Conservation (phyloP, 2,888 invertebrate genomes). For the Xiphydria camelus region DNA sequence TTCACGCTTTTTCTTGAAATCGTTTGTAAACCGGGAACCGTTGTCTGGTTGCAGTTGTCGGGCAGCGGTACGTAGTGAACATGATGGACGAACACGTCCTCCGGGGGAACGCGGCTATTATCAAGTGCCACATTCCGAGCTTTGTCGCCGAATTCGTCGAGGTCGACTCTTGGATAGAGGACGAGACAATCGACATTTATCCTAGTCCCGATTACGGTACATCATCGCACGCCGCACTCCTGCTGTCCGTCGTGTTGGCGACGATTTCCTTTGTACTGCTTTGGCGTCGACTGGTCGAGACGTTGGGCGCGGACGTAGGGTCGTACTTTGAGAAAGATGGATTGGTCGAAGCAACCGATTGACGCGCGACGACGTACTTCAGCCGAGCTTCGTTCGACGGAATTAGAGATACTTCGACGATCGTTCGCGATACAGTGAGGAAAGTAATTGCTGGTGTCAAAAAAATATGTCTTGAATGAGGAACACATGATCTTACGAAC, state of each 20-base stretch:
- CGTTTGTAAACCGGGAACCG: constrained; percentile 40
- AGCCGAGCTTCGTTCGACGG: too few relatives aligned
- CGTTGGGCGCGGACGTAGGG: too few relatives aligned
- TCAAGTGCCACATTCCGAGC: constrained; percentile 92
- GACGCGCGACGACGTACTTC: too few relatives aligned
- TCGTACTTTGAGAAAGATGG: too few relatives aligned
- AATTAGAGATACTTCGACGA: too few relatives aligned
- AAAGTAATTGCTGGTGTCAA: too few relatives aligned
- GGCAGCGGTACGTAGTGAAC: constrained; percentile 87
- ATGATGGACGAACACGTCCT: constrained; percentile 92
- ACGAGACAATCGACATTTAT: constrained; percentile 69
- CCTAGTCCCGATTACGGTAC: constrained; percentile 61
- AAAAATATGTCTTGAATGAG: too few relatives aligned
- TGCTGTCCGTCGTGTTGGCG: not conserved
- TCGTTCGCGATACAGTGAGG: too few relatives aligned
- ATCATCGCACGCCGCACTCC: too few relatives aligned
- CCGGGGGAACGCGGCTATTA: constrained; percentile 85
- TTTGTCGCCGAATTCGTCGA: constrained; percentile 89
- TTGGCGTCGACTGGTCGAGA: too few relatives aligned
- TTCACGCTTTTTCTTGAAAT: not conserved
- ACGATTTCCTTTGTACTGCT: not conserved
- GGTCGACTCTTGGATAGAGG: constrained; percentile 85
- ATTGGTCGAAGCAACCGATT: too few relatives aligned
- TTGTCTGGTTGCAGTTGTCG: constrained; percentile 77
- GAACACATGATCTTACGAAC: too few relatives aligned